phyloP scores from a whole-genome alignment of 2,113 vertebrate species.

The Thermophis baileyi region DNA sequence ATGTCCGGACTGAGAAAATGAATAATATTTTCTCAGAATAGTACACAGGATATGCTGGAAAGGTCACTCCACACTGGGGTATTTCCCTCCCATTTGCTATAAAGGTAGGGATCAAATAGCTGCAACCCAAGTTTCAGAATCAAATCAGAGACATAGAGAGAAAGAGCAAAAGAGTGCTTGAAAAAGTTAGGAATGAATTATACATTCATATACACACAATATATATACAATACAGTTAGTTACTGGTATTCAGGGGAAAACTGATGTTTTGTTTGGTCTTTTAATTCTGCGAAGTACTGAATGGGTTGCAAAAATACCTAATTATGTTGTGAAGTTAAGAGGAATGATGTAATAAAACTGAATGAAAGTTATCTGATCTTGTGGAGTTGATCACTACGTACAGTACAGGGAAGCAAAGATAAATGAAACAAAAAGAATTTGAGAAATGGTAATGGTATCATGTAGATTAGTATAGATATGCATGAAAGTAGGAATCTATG shows the following conservation, averaged over 20 bases:
- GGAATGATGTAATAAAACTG: neutral
- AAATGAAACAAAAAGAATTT: neutral
- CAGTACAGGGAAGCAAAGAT: neutral
- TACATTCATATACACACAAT: neutral
- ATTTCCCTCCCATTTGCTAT: neutral
- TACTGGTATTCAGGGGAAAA: neutral
- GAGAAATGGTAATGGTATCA: neutral
- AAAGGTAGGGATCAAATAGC: neutral
- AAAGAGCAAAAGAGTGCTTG: neutral
- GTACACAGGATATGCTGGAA: neutral
- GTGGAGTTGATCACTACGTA: neutral
- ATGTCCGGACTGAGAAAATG: neutral
- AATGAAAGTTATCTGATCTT: neutral
- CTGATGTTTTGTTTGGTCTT: neutral
- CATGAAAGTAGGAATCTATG: neutral
- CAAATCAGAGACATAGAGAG: neutral
- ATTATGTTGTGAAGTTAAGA: neutral
- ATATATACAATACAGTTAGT: neutral
- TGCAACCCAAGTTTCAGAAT: neutral
- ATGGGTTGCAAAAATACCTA: neutral
- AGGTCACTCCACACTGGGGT: neutral
- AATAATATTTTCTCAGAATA: neutral
- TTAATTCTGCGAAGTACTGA: neutral
- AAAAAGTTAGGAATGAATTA: neutral
- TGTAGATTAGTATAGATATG: neutral